Base-by-base conservation (phyloP, 1,140 invertebrate genomes). In the Euura lappo region DNA sequence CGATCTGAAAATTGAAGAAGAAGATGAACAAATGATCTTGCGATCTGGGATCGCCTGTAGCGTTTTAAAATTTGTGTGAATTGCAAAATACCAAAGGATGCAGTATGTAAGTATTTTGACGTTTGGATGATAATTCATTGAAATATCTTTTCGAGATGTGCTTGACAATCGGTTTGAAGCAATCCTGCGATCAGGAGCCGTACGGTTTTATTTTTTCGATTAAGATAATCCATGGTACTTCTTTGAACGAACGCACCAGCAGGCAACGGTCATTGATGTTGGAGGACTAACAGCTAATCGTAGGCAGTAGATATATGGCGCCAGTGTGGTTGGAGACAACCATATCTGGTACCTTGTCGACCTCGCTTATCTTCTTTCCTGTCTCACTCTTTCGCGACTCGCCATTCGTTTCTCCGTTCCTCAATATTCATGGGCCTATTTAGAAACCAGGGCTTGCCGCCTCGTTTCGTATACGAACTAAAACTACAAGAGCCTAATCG, bases 301-400 rank as follows among this genome's bases (percentile, higher is more conserved):
- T 60, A 60, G 51, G 51, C 51, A 60, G 51, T 60, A 60, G 51
- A 60, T 60, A 60, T 60, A 60, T 60, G 51, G 51, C 51, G 51
- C 51, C 51, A 60, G 51, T 60, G 51, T 60, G 51, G 51, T 60
- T 60, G 51, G 51, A 60, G 51, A 60, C 51, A 60, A 87, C 86
- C 86, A 88, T 88, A 88, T 88, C 85, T 82, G 86, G 86, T 81
- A 88, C 82, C 86, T 87, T 80, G 86, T 83, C 86, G 86, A 88
- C 86, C 86, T 88, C 86, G 86, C 82, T 78, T 84, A 82, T 83
- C 81, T 79, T 84, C 81, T 85, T 80, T 84, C 78, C 66, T 79
- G 75, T 77, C 75, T 79, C 79, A 79, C 73, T 73, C 77, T 70
- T 74, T 76, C 74, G 74, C 78, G 74, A 74, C 70, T 74, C 71